Conservation (phyloP, 2,888 invertebrate species). For the Luffia ferchaultella region DNA sequence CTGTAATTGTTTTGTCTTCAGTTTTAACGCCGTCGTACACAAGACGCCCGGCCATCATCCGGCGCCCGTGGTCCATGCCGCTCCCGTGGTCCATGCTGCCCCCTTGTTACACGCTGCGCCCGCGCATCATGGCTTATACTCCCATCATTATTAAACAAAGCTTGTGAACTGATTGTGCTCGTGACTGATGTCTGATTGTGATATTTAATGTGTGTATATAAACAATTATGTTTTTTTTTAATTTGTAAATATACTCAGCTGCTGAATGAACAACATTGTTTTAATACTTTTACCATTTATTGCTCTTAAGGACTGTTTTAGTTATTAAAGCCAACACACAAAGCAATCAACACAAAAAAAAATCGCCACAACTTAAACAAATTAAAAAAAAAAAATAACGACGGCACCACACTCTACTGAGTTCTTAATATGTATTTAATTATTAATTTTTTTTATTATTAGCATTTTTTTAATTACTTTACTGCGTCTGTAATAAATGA, state of each 20-base stretch:
- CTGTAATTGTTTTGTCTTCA: too few species aligned
- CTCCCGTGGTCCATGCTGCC: slow-evolving; percentile 38
- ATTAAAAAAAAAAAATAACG: too few species aligned
- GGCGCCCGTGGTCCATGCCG: slow-evolving; percentile 40
- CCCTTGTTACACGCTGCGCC: slow-evolving; percentile 35
- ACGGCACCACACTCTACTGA: too few species aligned
- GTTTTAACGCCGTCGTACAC: slow-evolving; percentile 64
- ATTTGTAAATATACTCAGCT: slow-evolving; percentile 58
- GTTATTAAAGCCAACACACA: too few species aligned
- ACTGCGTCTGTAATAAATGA: too few species aligned
- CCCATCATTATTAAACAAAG: slow-evolving; percentile 40
- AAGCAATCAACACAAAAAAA: too few species aligned
- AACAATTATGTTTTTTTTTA: slow-evolving; percentile 40
- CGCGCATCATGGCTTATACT: slow-evolving; percentile 39
- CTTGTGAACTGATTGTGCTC: slow-evolving; percentile 34
- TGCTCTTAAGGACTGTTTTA: not conserved
- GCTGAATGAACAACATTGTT: slow-evolving; percentile 35
- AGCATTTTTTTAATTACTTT: too few species aligned
- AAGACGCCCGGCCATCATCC: slow-evolving; percentile 58
- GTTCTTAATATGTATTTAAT: too few species aligned
- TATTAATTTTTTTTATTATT: too few species aligned
- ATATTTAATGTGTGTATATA: slow-evolving; percentile 61
- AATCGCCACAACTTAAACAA: too few species aligned
- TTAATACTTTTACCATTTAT: slow-evolving; percentile 15
- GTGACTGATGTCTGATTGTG: slow-evolving; percentile 58